Conservation (phyloP, 1,140 invertebrate species). For the Heliconius melpomene region DNA sequence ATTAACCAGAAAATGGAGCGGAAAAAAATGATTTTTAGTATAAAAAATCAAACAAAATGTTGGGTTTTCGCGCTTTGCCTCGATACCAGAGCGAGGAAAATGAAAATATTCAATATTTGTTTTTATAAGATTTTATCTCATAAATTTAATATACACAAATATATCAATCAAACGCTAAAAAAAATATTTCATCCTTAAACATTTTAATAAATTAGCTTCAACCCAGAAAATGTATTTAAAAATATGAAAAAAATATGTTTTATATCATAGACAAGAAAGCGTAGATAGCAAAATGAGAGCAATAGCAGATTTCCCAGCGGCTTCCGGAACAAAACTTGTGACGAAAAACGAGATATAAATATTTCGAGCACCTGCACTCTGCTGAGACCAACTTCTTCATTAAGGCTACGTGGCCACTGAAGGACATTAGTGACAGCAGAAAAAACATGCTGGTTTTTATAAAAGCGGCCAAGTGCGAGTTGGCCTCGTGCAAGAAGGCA, state of each 20-base stretch:
- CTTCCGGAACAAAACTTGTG: constrained; percentile 31
- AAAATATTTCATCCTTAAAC: not conserved
- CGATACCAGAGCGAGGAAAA: too few species aligned
- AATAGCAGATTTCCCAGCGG: constrained; percentile 31
- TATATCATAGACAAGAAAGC: not conserved
- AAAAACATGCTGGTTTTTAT: not conserved
- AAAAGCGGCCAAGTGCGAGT: too few species aligned
- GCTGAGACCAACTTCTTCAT: constrained; percentile 30
- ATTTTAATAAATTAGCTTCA: not conserved
- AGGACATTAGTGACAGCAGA: constrained; percentile 4
- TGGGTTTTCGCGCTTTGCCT: too few species aligned
- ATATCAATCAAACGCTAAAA: too few species aligned
- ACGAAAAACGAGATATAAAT: constrained; percentile 39
- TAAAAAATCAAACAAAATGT: too few species aligned
- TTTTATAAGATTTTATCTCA: too few species aligned
- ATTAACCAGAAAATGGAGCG: too few species aligned
- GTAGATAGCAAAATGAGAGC: not conserved
- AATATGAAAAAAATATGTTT: not conserved
- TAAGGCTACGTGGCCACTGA: constrained; percentile 29
- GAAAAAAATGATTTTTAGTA: too few species aligned
- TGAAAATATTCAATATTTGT: too few species aligned
- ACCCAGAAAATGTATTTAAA: not conserved
- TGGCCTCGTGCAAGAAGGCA: too few species aligned
- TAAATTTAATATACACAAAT: too few species aligned
- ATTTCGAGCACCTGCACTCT: constrained; percentile 36